Evolutionary conservation across 2,797 vertebrate genomes (phyloP), one percentile per base, ranked within the genome.

Genomic region (Sibirionetta formosa): DNA sequence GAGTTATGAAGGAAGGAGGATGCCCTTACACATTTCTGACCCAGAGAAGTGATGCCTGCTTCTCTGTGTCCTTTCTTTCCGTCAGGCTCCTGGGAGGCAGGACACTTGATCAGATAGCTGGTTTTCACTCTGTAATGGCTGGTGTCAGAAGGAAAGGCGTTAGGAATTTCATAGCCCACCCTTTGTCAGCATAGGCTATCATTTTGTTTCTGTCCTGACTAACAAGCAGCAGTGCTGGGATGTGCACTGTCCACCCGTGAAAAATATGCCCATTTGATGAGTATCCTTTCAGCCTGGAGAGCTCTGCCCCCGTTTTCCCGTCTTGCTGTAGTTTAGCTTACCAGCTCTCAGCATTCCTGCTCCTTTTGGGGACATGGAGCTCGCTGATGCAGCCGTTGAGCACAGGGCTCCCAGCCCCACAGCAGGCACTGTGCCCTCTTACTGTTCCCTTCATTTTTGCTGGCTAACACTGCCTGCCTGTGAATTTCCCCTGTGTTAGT

Each of bases 201-300:
- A 16, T 79, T 91, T 82, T 57, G 24, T 91, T 93, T 89, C 78
- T 65, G 46, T 93, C 68, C 27, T 83, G 69, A 78, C n/a, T 82
- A 61, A 71, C 27, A 54, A 93, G 42, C 1, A 1, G 58, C 29
- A 94, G 60, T 65, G 54, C 42, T 87, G 78, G 65, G 88, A 72
- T 0, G 1, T 84, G 81, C 14, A 9, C 24, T 46, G 40, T 56
- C 40, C 46, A 8, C 40, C 58, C 29, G n/a, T 56, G 35, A 68
- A 81, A 81, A 33, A 19, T 57, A n/a, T 68, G 36, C 70, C 58
- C 0, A 0, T 78, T 88, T 64, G 38, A 90, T 44, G 57, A 82
- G 69, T 68, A 22, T 87, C n/a, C 66, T 61, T 92, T 88, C 61
- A 36, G 54, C 46, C 70, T 70, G 19, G 36, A 71, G 29, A 95